Evolutionary conservation across 2,113 vertebrate species (phyloP), one percentile per base, ranked within the genome.

Genomic region (Rhegmatorhina hoffmannsi): DNA sequence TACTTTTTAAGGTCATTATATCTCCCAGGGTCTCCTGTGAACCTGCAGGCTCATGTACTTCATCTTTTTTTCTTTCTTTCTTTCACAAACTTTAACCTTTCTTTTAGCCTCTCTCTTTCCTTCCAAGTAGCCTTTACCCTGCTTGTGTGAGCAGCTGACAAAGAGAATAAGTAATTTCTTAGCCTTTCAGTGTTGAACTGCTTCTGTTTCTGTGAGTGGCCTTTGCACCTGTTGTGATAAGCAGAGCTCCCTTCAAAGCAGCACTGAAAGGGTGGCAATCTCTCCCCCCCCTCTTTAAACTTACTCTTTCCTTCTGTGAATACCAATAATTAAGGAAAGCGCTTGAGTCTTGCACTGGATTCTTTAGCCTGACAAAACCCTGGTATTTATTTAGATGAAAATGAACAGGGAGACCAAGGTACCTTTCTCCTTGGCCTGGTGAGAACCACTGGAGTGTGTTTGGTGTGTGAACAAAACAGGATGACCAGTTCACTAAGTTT

Each of bases 131-230:
- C 86, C 92, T 98, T 98, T 97, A 93, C 95, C 52, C 34, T 88
- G 95, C 94, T 89, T 94, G 43, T 95, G 94, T 95, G 95, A 97
- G 96, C 97, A 97, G 89, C 97, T 98, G 96, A 98, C 97, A 98
- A 98, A 97, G 96, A 95, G 97, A 98, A 97, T 96, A 97, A 97
- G 91, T 92, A 92, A 96, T 97, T 98, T 97, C 97, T 97, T 97
- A 96, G 97, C 84, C 95, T 98, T 98, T 98, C 97, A 97, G 68
- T 44, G 88, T 90, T 91, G 86, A 90, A 90, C 74, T 89, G 97
- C 97, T 88, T 89, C 95, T 97, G 97, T 46, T 97, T 97, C 96
- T 97, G 95, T 98, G 95, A 98, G 95, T 83, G 89, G 97, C 97
- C 60, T 44, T 95, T 97, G 97, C 97, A 97, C 97, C 98, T 98